Base-by-base conservation (phyloP, 2,797 vertebrate species). In the Dicrostonyx torquatus region DNA sequence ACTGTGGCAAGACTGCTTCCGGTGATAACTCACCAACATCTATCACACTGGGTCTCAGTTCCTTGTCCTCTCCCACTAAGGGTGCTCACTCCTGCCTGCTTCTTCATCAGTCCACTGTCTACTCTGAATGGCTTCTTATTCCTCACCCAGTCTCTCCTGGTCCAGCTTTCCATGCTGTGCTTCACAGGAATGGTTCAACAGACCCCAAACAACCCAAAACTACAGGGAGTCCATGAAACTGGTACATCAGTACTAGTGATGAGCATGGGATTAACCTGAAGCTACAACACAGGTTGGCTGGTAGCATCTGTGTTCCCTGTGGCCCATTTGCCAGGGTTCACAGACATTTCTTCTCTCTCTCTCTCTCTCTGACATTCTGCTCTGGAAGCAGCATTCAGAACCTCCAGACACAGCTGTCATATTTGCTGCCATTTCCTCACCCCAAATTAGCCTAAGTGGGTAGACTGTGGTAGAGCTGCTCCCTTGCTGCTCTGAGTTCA, bases 281-380 rank as follows among this genome's bases (percentile, higher is more conserved):
- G 48, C 50, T 40, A 60, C 68, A 60, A n/a, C 22, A 53, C 17
- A 72, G 68, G 37, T 17, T 26, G 4, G 6, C 31, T 37, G 14
- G 43, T n/a, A 2, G 31, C 43, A 87, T 26, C 12, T 6, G 8
- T 70, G 11, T 50, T 68, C 22, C 37, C 13, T 26, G 15, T 31
- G 18, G 50, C 62, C 5, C 14, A 62, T 40, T 60, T 24, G 4
- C 77, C 45, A 53, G 86, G n/a, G 10, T 5, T 77, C 60, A 64
- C 26, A 7, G 11, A n/a, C 66, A 34, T 76, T 89, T 73, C 55
- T 40, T 80, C 62, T 64, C 29, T 64, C 29, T 34, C 62, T 15
- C 62, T 64, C n/a, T 93, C 50, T 66, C 80, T 87, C 40, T 77
- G n/a, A 79, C n/a, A 64, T 92, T 86, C 80, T 92, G 2, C 85